Evolutionary conservation across 2,888 invertebrate genomes (phyloP), one percentile per base, ranked within the genome.

Genomic region (Prosapia bicincta): DNA sequence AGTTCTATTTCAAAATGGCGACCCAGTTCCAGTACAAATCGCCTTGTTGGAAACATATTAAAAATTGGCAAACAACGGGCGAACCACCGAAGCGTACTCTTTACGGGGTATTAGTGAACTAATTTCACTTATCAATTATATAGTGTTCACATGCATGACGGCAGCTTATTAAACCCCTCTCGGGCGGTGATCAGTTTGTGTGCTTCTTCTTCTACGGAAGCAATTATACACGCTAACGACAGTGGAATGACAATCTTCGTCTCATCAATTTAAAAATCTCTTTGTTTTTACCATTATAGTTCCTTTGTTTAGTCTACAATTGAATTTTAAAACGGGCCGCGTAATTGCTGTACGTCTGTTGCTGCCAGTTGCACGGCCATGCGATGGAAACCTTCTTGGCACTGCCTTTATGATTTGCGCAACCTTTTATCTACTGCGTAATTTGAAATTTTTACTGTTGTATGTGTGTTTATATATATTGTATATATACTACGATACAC

Each of bases 231-330:
- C 74, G 69, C 69, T 65, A 73, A 74, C 74, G 69, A 69, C 28
- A 69, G 28, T 65, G 30, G 74, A 74, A 74, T 74, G 74, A 74
- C 74, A 74, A 69, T 74, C 74, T 69, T 30, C 69, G 74, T 74
- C 74, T 69, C 74, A 74, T 74, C 74, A 74, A 74, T 74, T 74
- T 74, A 74, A 74, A 73, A 74, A 74, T 74, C 74, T 74, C 74
- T 74, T 74, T 74, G 74, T 74, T 69, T 74, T 74, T 74, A 69
- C 74, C 54, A 69, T 74, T 69, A 74, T 65, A 54, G 68, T 69
- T 74, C 74, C 69, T 74, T 74, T 69, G 69, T 23, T 69, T 43
- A 10, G 23, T 28, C 69, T 26, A 69, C 69, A 69, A 69, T 74
- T 74, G 74, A 74, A 74, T 69, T 54, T 74, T 74, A 74, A 74